A percentile compares a stretch with the other conserved stretches of the same genome.
Conservation (phyloP, 2,797 vertebrate genomes). For the Crypturellus tataupa region DNA sequence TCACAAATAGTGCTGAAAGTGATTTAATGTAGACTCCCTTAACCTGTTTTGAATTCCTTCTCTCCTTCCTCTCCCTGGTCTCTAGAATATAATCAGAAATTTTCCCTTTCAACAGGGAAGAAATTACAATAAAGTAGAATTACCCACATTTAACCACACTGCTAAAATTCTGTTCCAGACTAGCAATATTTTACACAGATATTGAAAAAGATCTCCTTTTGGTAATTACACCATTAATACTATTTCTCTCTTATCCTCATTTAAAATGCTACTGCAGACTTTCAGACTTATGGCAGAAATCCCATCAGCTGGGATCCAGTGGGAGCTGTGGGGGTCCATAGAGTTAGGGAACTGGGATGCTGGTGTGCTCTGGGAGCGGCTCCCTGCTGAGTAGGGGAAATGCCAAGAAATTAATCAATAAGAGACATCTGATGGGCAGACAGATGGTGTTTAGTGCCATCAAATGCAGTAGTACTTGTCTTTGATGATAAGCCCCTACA, state of each 20-base stretch:
- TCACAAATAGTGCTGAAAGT: background rate
- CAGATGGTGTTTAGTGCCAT: background rate
- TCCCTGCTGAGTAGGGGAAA: background rate
- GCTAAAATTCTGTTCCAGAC: background rate
- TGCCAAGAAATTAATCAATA: background rate
- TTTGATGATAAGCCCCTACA: background rate
- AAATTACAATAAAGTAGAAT: background rate
- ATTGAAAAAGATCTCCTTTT: background rate
- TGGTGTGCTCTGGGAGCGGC: background rate
- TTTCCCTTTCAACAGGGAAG: background rate
- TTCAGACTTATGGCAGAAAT: background rate
- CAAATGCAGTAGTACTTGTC: background rate
- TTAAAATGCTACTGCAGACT: background rate
- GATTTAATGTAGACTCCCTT: background rate
- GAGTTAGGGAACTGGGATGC: accelerated
- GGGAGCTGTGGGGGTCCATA: background rate
- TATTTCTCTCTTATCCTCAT: background rate
- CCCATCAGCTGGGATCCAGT: background rate
- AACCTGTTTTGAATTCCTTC: background rate
- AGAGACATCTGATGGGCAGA: background rate
- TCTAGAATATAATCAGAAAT: background rate
- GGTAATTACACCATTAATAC: background rate
- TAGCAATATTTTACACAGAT: background rate
- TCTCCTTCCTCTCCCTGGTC: background rate
- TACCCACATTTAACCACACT: background rate